A percentile compares a stretch with the other conserved stretches of the same genome.
phyloP scores from a whole-genome alignment of 1,140 invertebrate genomes.

The Trichomalopsis sarcophagae region DNA sequence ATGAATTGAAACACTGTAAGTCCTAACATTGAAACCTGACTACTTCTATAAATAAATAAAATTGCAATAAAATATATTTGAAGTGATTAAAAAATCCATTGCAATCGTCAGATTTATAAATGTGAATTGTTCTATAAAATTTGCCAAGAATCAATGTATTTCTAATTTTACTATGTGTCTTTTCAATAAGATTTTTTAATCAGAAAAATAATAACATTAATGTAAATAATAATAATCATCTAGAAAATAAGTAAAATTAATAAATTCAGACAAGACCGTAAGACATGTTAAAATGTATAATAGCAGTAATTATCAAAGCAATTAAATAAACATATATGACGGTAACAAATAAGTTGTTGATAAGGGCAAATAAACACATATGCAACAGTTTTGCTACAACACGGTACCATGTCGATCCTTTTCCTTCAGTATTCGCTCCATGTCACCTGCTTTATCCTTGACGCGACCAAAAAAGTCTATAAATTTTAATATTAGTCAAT shows the following conservation, averaged over 20 bases:
- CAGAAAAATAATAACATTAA: neutral
- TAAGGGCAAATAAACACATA: conserved; percentile 45
- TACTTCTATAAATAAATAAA: conserved; percentile 10
- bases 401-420: conserved; percentile 90
- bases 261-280: conserved; percentile 7
- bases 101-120: neutral
- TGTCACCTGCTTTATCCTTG: conserved; percentile 93
- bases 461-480: conserved; percentile 94
- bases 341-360: conserved; percentile 35
- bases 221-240: neutral
- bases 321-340: conserved; percentile 9
- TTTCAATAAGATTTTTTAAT: conserved; percentile 33
- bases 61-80: conserved; percentile 3
- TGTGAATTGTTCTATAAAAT: neutral
- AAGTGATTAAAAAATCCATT: conserved; percentile 32
- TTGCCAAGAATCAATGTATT: neutral
- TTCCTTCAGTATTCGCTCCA: conserved; percentile 92
- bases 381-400: conserved; percentile 38
- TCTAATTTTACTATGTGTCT: neutral
- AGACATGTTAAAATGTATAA: conserved; percentile 6
- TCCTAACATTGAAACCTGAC: conserved; percentile 25
- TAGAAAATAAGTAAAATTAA: conserved; percentile 26
- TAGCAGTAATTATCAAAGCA: conserved; percentile 19
- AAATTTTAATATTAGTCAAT: conserved; percentile 60
- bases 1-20: neutral